phyloP scores from a whole-genome alignment of 2,113 vertebrate species.

The Myotis davidii region DNA sequence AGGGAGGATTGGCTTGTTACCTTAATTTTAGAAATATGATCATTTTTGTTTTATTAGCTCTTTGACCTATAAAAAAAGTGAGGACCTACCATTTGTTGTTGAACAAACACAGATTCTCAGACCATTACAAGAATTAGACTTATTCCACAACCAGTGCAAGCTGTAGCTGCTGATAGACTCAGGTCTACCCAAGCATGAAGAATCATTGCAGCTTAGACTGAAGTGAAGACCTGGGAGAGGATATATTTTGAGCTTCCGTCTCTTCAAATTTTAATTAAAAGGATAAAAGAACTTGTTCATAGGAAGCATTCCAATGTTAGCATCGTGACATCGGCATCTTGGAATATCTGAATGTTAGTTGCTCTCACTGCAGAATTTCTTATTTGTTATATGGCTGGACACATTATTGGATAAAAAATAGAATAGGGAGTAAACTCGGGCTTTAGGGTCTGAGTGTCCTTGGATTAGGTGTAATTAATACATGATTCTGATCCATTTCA shows the following conservation, averaged over 20 bases:
- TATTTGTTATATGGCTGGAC: neutral
- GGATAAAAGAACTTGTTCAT: neutral
- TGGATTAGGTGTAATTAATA: neutral
- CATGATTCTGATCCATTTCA: neutral
- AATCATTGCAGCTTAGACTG: neutral
- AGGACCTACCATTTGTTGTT: neutral
- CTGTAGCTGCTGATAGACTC: neutral
- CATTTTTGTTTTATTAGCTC: neutral
- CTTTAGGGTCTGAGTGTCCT: neutral
- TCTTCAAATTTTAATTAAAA: neutral
- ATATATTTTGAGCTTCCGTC: neutral
- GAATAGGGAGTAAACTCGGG: neutral
- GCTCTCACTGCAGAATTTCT: neutral
- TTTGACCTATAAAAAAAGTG: neutral
- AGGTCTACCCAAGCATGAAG: neutral
- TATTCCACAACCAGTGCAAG: neutral
- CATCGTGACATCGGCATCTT: neutral
- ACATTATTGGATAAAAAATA: neutral
- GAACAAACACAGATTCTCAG: neutral
- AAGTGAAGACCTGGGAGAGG: neutral
- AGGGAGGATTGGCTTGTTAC: neutral
- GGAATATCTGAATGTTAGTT: neutral
- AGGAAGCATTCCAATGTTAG: neutral
- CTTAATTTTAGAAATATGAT: neutral
- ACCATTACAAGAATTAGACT: neutral